These are phyloP conservation scores for Heliconius aoede DNA, from an alignment of 2,888 invertebrate species.

Conservation along the genomic window DNA sequence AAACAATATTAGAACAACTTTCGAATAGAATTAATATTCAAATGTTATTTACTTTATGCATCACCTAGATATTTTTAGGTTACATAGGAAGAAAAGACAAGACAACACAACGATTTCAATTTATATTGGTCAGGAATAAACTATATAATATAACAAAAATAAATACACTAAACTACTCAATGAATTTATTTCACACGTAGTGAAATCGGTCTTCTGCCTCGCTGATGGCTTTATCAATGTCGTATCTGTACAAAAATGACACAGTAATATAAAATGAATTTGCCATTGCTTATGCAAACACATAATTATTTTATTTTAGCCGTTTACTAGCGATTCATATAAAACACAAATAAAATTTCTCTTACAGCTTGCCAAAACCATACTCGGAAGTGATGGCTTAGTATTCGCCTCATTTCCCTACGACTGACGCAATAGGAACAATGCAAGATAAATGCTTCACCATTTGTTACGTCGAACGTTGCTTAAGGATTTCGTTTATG, in stretches of 20 bases:
- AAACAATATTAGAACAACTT: slow-evolving; percentile 1
- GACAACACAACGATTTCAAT: not conserved
- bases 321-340: not conserved
- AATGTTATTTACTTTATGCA: not conserved
- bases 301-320: too few species aligned
- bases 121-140: not conserved
- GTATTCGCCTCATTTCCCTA: slow-evolving; percentile 30
- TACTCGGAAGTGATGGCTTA: slow-evolving; percentile 20
- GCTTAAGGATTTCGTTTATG: slow-evolving; percentile 53
- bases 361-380: slow-evolving; percentile 25
- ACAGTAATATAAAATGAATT: too few species aligned
- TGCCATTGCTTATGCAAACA: too few species aligned
- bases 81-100: too few species aligned
- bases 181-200: too few species aligned
- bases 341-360: slow-evolving; percentile 10
- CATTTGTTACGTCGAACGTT: slow-evolving; percentile 41
- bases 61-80: not conserved
- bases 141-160: too few species aligned
- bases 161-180: too few species aligned
- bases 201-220: too few species aligned
- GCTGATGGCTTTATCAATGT: too few species aligned
- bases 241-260: too few species aligned
- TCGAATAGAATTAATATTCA: not conserved
- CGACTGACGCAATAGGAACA: slow-evolving; percentile 36
- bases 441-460: slow-evolving; percentile 45